These are phyloP conservation scores for Eulemur rubriventer DNA, from an alignment of 2,797 vertebrate genomes.

Conservation along the genomic window DNA sequence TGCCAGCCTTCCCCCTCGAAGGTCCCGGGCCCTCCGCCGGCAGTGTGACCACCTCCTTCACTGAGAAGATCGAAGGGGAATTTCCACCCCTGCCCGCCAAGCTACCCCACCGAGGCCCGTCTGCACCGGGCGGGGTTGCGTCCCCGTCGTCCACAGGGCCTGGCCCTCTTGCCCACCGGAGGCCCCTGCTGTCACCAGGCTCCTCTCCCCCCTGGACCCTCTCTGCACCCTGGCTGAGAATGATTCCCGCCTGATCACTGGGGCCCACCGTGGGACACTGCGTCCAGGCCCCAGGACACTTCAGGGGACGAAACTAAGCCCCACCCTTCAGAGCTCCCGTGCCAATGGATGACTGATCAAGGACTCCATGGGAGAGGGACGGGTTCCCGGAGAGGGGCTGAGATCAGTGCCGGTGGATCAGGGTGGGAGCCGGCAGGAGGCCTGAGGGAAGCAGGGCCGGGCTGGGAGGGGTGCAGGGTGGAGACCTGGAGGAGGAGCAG, in stretches of 20 bases:
- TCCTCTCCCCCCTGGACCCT: not conserved
- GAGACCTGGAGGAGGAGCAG: not conserved
- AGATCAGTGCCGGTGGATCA: not conserved
- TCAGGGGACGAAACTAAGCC: not conserved
- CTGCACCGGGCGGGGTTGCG: no score
- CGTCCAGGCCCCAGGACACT: not conserved
- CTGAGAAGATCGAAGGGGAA: not conserved
- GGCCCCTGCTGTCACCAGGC: not conserved
- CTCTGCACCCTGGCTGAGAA: not conserved
- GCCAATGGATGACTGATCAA: not conserved
- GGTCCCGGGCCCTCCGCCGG: not conserved
- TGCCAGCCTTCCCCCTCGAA: not conserved
- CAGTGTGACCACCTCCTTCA: not conserved
- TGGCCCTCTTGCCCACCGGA: not conserved
- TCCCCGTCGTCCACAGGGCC: not conserved
- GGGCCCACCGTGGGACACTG: not conserved
- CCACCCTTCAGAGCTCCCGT: not conserved
- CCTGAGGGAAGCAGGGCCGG: rapidly evolving
- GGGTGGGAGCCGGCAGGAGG: not conserved
- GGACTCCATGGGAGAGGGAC: not conserved
- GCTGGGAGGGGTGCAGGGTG: not conserved
- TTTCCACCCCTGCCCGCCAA: not conserved
- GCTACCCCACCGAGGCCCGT: not conserved
- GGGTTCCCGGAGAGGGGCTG: not conserved
- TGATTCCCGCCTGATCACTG: not conserved